Base-by-base conservation (phyloP, 2,888 invertebrate genomes). In the Pyralis farinalis region DNA sequence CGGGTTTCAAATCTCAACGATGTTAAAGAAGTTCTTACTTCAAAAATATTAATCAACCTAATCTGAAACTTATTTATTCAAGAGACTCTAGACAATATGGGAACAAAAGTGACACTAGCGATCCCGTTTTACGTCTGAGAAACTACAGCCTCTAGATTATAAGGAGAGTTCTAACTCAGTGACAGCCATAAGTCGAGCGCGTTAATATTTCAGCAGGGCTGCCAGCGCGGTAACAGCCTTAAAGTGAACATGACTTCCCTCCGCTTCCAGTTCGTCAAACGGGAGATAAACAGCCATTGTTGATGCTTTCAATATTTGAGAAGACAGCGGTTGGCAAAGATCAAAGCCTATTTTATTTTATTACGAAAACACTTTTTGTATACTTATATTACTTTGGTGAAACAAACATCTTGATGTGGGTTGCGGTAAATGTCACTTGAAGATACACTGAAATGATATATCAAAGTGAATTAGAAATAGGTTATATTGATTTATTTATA, bases 201-300 rank as follows among this genome's bases (percentile, higher is more conserved):
- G 35, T 57, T 50, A 54, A 63, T 59, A 58, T 48, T 59, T 59
- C 42, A 25, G 5, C 42, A 62, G 58, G 60, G 53, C 39, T 61
- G 58, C 12, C 56, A 42, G 27, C 8, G 8, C 21, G 9, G 21
- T 11, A 30, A 37, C 29, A 35, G 30, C 32, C 20, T 27, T 9
- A n/a, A 40, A 32, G 4, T 16, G 16, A 16, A 11, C 22, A 20
- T 29, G 12, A n/a, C 37, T 33, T 29, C 34, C 21, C 27, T 31
- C 9, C 33, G 39, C 40, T 30, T 21, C 7, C n/a, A 21, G 5
- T 1, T 33, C 12, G 25, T 25, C 25, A 25, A 25, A 25, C 25
- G 8, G n/a, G 8, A 25, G 25, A 25, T 25, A 25, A 25, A 8
- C 16, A 16, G 16, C 8, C 7, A 25, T 25, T 25, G 25, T 25